Base-by-base conservation (phyloP, 2,888 invertebrate species). In the Polyploca ridens region DNA sequence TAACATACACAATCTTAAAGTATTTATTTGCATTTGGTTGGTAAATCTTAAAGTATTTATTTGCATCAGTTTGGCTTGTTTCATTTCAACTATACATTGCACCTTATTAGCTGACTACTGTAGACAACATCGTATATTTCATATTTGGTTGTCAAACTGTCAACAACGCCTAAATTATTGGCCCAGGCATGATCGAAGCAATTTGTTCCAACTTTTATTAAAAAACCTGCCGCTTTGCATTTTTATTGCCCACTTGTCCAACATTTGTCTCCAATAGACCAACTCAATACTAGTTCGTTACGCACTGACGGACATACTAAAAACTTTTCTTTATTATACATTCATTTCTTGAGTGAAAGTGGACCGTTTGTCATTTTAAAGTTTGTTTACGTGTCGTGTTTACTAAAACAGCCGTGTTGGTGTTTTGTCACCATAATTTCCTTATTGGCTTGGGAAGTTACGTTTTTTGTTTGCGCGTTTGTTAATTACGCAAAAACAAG, bases 301-400 rank as follows among this genome's bases (percentile, higher is more conserved):
- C 85, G 84, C 85, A 74, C 81, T 77, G 80, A 65, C 69, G 79
- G 66, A 65, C 69, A 78, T 66, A 70, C 77, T 69, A 78, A 79
- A 60, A 79, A 83, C 82, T 83, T 84, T 84, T 78, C 76, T 77
- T 87, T 88, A 83, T 85, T 84, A 86, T 86, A 85, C 83, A 85
- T 84, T 85, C 77, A 75, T 82, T 81, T 78, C 79, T 83, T 79
- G 69, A 90, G 93, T 90, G 93, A 93, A 93, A 93, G 93, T 92
- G 81, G 71, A 68, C 72, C 70, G 79, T 82, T 84, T 83, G 87
- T 87, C 87, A 88, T 86, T 90, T 86, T 76, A 73, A 83, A 81
- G 76, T 85, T 84, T 87, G 85, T 86, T 86, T 86, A 88, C 90
- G 86, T 89, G 87, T 73, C 76, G 78, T 79, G 87, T 86, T 82